Evolutionary conservation across 92 coral and sea anemone genomes (phyloP).

Genomic region (Zoanthus sansibaricus): DNA sequence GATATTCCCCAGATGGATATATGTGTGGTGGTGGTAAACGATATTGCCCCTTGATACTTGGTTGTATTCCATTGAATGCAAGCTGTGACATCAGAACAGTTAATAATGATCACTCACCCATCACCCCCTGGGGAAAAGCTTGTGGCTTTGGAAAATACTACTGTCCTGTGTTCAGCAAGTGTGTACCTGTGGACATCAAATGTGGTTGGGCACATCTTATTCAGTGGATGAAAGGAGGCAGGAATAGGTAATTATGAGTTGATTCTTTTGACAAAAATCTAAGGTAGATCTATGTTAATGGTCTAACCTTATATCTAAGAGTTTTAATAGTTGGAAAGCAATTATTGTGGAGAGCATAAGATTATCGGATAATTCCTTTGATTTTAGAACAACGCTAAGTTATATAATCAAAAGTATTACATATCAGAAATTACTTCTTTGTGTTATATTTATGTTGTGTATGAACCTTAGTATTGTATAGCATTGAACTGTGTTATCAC

Average conservation of each 20-base stretch:
- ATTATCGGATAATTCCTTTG: no score
- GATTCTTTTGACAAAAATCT: background rate
- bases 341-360: no score
- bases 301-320: background rate
- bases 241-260: slow-evolving; percentile 18
- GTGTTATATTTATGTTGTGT: no score
- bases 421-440: no score
- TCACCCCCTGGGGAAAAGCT: slow-evolving; percentile 46
- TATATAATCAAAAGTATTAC: no score
- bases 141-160: slow-evolving; percentile 38
- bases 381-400: no score
- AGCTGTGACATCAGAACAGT: slow-evolving; percentile 18
- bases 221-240: slow-evolving; percentile 25
- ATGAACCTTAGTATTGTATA: no score
- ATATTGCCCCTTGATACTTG: slow-evolving; percentile 37
- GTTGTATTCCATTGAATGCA: slow-evolving; percentile 12
- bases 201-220: slow-evolving; percentile 30
- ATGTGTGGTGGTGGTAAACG: slow-evolving; percentile 9
- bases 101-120: slow-evolving; percentile 20
- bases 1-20: background rate
- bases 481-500: no score
- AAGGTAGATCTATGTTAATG: background rate
- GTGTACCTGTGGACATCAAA: slow-evolving; percentile 14
- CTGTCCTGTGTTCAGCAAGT: slow-evolving; percentile 24
- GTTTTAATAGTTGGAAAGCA: no score